Evolutionary conservation across 2,797 vertebrate genomes (phyloP), one percentile per base, ranked within the genome.

Genomic region (Phrynocephalus guinanensis): DNA sequence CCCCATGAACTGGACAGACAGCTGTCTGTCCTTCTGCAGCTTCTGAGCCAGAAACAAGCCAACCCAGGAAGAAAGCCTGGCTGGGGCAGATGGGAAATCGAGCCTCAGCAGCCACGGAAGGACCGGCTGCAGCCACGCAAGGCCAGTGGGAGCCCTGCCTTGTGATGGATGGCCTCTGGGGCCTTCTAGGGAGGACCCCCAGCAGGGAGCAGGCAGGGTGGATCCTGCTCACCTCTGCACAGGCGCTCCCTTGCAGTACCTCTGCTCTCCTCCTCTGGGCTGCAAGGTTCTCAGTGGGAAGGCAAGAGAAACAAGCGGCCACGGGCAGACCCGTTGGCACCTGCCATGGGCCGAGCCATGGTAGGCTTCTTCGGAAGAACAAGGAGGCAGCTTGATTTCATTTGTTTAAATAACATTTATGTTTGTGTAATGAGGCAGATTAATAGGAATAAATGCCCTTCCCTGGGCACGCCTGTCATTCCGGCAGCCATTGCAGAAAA

Each of bases 1-100:
- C 15, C 6, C 7, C 6, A n/a, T 78, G 28, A 30, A n/a, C 15
- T n/a, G 75, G 67, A 26, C 48, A 7, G 3, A 0, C 0, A 18
- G 13, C 38, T 2, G 0, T 3, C 38, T 5, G 26, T 30, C 71
- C n/a, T 11, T 11, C 30, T 9, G 38, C 30, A 18, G 22, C 28
- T 68, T 67, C 30, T 16, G 26, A 20, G 28, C 3, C 30, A 4
- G 68, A 1, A 48, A 26, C 50, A 60, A 56, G 30, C 44, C 6
- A 50, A 24, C 73, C 20, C 26, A 4, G 11, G 10, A 16, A 22
- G 16, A 68, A 44, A 50, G 20, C 63, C 9, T 15, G 48, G 44
- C 18, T 26, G 67, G 8, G 13, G 7, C 16, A 3, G 8, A 18
- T 9, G 63, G 67, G 38, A 70, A 28, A 16, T 10, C 7, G 38